Conservation (phyloP, 2,797 vertebrate genomes). For the Urocyon cinereoargenteus region DNA sequence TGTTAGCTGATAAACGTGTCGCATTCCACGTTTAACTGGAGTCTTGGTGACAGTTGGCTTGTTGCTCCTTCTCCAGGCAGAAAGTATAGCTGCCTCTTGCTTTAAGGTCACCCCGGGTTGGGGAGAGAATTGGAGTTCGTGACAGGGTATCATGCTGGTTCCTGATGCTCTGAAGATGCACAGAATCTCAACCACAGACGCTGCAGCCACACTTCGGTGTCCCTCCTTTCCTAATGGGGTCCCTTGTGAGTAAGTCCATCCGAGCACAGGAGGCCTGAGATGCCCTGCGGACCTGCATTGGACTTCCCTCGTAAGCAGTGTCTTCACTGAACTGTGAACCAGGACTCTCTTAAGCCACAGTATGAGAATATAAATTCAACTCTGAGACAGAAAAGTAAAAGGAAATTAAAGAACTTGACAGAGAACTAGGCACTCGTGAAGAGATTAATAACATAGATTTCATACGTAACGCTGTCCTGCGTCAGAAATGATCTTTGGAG, state of each 20-base stretch:
- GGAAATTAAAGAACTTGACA: not conserved
- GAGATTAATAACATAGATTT: constrained; percentile 3
- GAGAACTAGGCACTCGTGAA: not conserved
- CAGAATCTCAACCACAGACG: constrained; percentile 83
- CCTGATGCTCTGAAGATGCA: constrained; percentile 83
- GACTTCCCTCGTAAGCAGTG: constrained; percentile 77
- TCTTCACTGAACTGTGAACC: constrained; percentile 75
- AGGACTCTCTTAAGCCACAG: constrained; percentile 67
- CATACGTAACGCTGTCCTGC: not conserved
- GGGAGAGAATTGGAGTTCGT: constrained; percentile 80
- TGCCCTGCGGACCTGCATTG: constrained; percentile 83
- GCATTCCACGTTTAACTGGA: constrained; percentile 74
- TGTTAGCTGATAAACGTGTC: constrained; percentile 42
- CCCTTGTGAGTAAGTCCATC: constrained; percentile 92
- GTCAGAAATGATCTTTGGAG: constrained; percentile 55
- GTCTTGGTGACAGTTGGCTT: constrained; percentile 59
- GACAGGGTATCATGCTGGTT: constrained; percentile 80
- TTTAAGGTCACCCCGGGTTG: constrained; percentile 77
- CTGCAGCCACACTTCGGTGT: constrained; percentile 82
- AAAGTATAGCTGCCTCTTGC: constrained; percentile 62
- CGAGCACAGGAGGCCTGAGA: constrained; percentile 88
- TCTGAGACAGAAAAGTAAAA: constrained; percentile 26
- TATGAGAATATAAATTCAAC: constrained; percentile 63
- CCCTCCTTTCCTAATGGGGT: constrained; percentile 91
- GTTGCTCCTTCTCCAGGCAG: constrained; percentile 15